These are phyloP conservation scores for Helicolenus hilgendorfi DNA, from an alignment of 2,797 vertebrate genomes.

Conservation along the genomic window DNA sequence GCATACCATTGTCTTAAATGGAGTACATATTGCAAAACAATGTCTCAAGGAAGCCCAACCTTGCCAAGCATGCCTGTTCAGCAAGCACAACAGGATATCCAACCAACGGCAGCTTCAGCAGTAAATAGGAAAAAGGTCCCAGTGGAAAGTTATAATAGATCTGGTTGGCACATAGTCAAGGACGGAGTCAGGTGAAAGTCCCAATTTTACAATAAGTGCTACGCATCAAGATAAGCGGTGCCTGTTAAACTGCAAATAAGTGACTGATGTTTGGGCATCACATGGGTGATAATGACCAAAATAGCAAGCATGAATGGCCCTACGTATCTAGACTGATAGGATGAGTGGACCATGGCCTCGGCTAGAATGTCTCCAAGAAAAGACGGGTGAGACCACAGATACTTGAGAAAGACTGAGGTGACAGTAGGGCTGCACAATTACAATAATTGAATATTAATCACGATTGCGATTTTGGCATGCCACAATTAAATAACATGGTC, in stretches of 20 bases:
- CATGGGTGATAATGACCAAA: constrained; percentile 1
- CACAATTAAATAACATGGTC: too few relatives aligned
- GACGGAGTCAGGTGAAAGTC: constrained; percentile 26
- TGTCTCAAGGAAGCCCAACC: neutral
- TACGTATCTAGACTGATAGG: neutral
- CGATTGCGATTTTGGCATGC: too few relatives aligned
- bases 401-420: neutral
- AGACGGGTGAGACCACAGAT: neutral
- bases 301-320: neutral
- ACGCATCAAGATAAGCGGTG: constrained; percentile 9
- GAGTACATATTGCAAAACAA: neutral
- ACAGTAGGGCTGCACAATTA: neutral
- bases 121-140: neutral
- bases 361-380: neutral
- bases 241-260: neutral
- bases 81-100: constrained; percentile 52
- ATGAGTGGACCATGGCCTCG: constrained; percentile 5
- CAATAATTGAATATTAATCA: too few relatives aligned
- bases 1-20: neutral
- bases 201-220: neutral
- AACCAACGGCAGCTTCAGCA: neutral
- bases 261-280: neutral
- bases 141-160: constrained; percentile 11
- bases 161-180: constrained; percentile 9
- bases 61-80: neutral